Conservation (phyloP, 1,140 invertebrate genomes). For the Drosophila sp. region DNA sequence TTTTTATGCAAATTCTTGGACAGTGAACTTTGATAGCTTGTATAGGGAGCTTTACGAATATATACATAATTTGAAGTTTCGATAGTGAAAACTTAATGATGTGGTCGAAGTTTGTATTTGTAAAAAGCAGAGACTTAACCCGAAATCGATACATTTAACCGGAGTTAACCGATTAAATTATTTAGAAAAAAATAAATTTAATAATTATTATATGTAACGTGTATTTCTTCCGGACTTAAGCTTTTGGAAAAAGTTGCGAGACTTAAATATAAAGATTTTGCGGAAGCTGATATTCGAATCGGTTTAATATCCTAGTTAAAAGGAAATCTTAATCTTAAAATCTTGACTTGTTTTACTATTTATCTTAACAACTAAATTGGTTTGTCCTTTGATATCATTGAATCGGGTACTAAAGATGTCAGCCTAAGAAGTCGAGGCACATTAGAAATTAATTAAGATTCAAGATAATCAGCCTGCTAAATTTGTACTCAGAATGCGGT, state of each 20-base stretch:
- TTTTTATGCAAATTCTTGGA: constrained; percentile 53
- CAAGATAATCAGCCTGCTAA: constrained; percentile 69
- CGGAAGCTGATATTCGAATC: too few relatives aligned
- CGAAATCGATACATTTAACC: too few relatives aligned
- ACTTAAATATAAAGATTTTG: too few relatives aligned
- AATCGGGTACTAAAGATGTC: constrained; percentile 56
- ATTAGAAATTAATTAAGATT: constrained; percentile 64
- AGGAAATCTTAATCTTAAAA: too few relatives aligned
- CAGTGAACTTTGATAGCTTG: constrained; percentile 22
- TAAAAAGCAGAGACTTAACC: too few relatives aligned
- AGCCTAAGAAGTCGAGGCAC: constrained; percentile 15
- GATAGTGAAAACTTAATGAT: neutral
- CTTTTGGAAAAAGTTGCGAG: too few relatives aligned
- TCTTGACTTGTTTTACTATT: neutral
- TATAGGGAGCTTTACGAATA: constrained; percentile 1
- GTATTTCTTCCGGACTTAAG: too few relatives aligned
- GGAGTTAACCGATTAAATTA: too few relatives aligned
- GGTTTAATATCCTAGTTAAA: too few relatives aligned
- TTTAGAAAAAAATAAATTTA: too few relatives aligned
- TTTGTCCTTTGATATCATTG: constrained; percentile 23
- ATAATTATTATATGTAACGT: too few relatives aligned
- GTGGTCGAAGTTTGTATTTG: too few relatives aligned
- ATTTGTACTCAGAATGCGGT: constrained; percentile 54
- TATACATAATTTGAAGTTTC: neutral
- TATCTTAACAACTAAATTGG: neutral